Conservation (phyloP, 2,797 vertebrate species). For the Propithecus perrieri region DNA sequence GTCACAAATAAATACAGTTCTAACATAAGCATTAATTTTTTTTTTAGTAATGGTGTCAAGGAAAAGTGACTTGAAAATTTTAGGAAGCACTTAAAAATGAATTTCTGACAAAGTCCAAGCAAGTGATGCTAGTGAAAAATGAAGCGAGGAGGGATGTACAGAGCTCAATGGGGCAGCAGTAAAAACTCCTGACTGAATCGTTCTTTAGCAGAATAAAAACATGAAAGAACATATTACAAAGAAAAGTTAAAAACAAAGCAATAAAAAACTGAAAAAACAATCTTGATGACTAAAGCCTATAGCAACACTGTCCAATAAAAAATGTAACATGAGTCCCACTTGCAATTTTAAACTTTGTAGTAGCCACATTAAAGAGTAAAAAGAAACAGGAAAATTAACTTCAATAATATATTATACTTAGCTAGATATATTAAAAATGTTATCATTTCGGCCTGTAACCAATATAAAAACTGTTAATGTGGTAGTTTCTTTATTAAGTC, state of each 20-base stretch:
- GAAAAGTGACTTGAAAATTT: constrained; percentile 1
- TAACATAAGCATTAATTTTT: not conserved
- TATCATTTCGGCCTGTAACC: not conserved
- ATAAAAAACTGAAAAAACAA: not conserved
- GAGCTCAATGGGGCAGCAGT: not conserved
- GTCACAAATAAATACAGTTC: constrained; percentile 7
- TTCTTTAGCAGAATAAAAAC: not conserved
- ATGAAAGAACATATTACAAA: not conserved
- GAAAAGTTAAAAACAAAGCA: not conserved
- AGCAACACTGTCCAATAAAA: not conserved
- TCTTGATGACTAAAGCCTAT: not conserved
- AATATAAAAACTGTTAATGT: not conserved
- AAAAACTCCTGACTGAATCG: not conserved
- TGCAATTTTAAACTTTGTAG: not conserved
- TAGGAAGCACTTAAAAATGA: not conserved
- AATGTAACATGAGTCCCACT: not conserved
- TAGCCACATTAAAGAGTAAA: not conserved
- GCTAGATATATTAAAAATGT: not conserved
- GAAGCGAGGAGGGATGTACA: not conserved
- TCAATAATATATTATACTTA: constrained; percentile 13
- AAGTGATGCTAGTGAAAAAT: not conserved
- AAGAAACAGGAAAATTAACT: not conserved
- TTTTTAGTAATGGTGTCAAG: not conserved
- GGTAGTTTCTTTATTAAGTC: constrained; percentile 14
- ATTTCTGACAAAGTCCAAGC: not conserved